Base-by-base conservation (phyloP, 2,113 vertebrate genomes). In the Phalacrocorax aristotelis region DNA sequence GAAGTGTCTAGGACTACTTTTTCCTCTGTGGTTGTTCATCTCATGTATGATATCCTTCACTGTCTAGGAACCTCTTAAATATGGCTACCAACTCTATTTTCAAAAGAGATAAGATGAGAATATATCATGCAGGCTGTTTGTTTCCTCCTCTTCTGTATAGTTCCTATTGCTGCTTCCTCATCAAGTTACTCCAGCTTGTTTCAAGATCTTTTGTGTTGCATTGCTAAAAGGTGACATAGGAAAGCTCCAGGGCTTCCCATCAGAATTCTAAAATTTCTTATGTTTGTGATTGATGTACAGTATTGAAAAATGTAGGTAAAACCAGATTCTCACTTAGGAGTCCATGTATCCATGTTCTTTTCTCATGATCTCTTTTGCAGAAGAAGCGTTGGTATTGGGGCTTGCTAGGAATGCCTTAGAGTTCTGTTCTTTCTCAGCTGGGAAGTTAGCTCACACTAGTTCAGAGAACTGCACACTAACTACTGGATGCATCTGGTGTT, bases 111-210 rank as follows among this genome's bases (percentile, higher is more conserved):
- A 10, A 49, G 76, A 81, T 62, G 54, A 83, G 80, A 84, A 91
- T 82, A 80, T 65, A 23, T 20, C 38, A 21, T 4, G 7, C 15
- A 27, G 76, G 21, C 55, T 54, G 36, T 74, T 97, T 60, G 38
- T 70, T 94, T 91, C 46, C 69, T 80, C 49, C 3, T 80, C 62
- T 81, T 71, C 74, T 54, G 10, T 32, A 48, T 40, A 52, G 36
- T 90, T 94, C 70, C 70, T 88, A 8, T 68, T 55, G 44, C 61
- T 83, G 29, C n/a, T 94, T 96, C 80, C 76, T 83, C 68, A 49
- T n/a, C 32, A 49, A 72, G 71, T 80, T 72, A 11, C 21, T 64
- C 44, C 19, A 42, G 40, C 29, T 95, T 3, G 1, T 71, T 76
- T 58, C 49, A 87, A 46, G 77, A 25, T 84, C 60, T 89, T 58